Evolutionary conservation across 2,113 vertebrate species (phyloP), one percentile per base, ranked within the genome.

Genomic region (Uria aalge): DNA sequence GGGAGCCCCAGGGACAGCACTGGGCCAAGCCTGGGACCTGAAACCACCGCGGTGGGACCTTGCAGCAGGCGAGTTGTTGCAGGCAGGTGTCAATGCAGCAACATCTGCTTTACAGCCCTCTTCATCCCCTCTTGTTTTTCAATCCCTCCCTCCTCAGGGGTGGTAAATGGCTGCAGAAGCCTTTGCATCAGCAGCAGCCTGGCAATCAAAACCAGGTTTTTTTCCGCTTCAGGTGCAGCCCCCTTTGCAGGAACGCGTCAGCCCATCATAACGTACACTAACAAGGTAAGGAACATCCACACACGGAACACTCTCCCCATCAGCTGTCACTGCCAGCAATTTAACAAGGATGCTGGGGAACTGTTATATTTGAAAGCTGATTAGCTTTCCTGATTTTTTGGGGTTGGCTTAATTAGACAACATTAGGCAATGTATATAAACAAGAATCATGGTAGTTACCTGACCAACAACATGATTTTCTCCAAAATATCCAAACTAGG

Each of bases 81-180:
- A 76, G 11, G 34, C 47, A 56, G 48, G 23, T 30, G 67, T 20
- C 73, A 63, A 2, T 2, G 21, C 20, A 87, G 88, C 18, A 50
- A 12, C 56, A n/a, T 47, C 55, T 27, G 10, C 7, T 16, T 92
- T 12, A 34, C 32, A 38, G 14, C 41, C 75, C 73, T 55, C 22
- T 50, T 57, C 36, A 34, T 76, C 79, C 23, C 13, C 6, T 38
- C 41, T 20, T 68, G 18, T 32, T 64, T 77, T 64, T 41, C 81
- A 76, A 66, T 14, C 22, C 26, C 34, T 77, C 21, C 36, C 52
- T 79, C 36, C 81, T n/a, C 0, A 0, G 9, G 24, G 45, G 3
- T 38, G n/a, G 53, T 18, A 22, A 43, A 24, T 5, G 21, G 88
- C 78, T 52, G 36, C 53, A 30, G 80, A 38, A 94, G 80, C 62